These are phyloP conservation scores for Hypothenemus hampei DNA, from an alignment of 1,140 invertebrate species.

Conservation along the genomic window DNA sequence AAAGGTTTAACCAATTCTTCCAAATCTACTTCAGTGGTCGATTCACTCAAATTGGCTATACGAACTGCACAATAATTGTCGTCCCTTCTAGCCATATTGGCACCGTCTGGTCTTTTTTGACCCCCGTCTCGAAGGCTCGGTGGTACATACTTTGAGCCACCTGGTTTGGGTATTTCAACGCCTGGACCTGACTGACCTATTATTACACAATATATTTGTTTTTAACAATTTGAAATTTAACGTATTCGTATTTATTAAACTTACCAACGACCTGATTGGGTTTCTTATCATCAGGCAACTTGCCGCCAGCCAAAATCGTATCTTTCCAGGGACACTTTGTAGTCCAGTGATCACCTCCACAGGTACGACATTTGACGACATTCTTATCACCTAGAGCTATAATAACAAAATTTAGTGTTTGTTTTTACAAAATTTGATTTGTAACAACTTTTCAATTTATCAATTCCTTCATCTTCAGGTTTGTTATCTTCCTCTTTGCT, in stretches of 20 bases:
- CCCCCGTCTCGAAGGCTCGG: slow-evolving; percentile 82
- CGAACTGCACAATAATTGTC: slow-evolving; percentile 87
- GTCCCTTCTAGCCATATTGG: slow-evolving; percentile 64
- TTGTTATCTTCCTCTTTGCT: slow-evolving; percentile 82
- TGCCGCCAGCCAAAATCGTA: slow-evolving; percentile 64
- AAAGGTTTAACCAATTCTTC: slow-evolving; percentile 93
- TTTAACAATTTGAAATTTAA: too few species aligned
- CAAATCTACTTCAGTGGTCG: slow-evolving; percentile 89
- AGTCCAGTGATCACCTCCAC: slow-evolving; percentile 96
- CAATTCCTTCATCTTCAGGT: slow-evolving; percentile 73
- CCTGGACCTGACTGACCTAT: too few species aligned
- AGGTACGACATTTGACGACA: slow-evolving; percentile 89
- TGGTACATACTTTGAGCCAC: slow-evolving; percentile 70
- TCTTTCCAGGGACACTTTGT: slow-evolving; percentile 96
- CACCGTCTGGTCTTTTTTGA: slow-evolving; percentile 65
- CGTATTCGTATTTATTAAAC: too few species aligned
- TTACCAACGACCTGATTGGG: slow-evolving; percentile 16
- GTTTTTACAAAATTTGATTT: too few species aligned
- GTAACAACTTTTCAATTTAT: slow-evolving; percentile 59
- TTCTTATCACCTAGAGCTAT: slow-evolving; percentile 60
- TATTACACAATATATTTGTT: too few species aligned
- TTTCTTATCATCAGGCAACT: slow-evolving; percentile 47
- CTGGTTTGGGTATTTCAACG: too few species aligned
- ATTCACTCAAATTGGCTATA: slow-evolving; percentile 96
- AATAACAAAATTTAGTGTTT: slow-evolving; percentile 17